A percentile compares a stretch with the other conserved stretches of the same genome.
These are phyloP conservation scores for Ornithorhynchus anatinus DNA, from an alignment of 2,113 vertebrate species.

Conservation along the genomic window DNA sequence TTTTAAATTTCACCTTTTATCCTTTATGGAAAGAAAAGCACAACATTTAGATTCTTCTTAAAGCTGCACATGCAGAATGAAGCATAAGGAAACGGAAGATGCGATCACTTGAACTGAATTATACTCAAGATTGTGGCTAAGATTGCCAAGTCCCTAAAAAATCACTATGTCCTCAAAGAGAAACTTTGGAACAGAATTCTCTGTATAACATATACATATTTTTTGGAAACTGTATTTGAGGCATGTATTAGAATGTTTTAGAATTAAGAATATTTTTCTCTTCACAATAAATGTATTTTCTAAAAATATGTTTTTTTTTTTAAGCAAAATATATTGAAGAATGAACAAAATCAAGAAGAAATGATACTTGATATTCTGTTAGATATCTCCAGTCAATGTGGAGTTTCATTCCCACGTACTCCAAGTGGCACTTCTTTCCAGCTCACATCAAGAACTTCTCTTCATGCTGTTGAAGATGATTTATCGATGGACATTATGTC, in stretches of 20 bases:
- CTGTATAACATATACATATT: neutral
- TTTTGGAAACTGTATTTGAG: neutral
- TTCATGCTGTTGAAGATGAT: constrained; percentile 83
- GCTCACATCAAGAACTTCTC: constrained; percentile 63
- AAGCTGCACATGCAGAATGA: neutral
- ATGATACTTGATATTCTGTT: constrained; percentile 83
- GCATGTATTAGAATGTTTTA: neutral
- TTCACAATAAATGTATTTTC: neutral
- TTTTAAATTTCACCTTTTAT: neutral
- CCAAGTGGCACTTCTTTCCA: constrained; percentile 63
- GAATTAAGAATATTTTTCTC: neutral
- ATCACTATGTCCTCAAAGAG: constrained; percentile 7
- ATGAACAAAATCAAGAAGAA: constrained; percentile 81
- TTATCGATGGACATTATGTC: constrained; percentile 79
- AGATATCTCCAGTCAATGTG: constrained; percentile 83
- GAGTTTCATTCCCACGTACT: constrained; percentile 79
- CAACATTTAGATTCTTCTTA: too few relatives aligned
- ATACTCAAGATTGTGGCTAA: neutral
- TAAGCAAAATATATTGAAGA: constrained; percentile 77
- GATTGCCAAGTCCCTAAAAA: neutral
- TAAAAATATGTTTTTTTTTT: constrained; percentile 55
- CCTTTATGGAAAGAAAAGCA: too few relatives aligned
- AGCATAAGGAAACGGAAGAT: neutral
- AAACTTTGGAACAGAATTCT: neutral
- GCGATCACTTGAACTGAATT: constrained; percentile 18